Percentiles rank a stretch among this genome's conserved stretches.
phyloP scores from a whole-genome alignment of 2,888 invertebrate species.

The Macaria notata region DNA sequence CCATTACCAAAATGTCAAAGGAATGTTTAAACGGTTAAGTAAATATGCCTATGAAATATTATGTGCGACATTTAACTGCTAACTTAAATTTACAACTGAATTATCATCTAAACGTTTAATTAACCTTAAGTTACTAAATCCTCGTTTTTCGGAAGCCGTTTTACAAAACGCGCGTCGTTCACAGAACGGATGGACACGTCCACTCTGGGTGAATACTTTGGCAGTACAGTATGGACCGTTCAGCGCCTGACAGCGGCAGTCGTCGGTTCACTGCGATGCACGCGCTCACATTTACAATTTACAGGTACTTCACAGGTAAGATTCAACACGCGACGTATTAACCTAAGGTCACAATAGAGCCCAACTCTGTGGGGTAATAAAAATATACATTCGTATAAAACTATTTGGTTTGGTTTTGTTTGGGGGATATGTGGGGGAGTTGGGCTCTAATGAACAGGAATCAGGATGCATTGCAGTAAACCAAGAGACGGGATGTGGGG shows the following conservation, averaged over 20 bases:
- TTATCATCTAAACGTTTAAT: conserved; percentile 74
- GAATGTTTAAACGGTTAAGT: conserved; percentile 81
- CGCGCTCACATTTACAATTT: conserved; percentile 75
- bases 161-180: conserved; percentile 75
- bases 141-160: conserved; percentile 76
- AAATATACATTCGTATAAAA: conserved; percentile 48
- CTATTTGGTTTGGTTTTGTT: conserved; percentile 59
- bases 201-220: conserved; percentile 78
- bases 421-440: conserved; percentile 67
- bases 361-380: conserved; percentile 63
- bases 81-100: conserved; percentile 82
- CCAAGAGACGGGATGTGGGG: conserved; percentile 53
- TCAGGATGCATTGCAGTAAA: conserved; percentile 79
- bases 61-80: conserved; percentile 78
- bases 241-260: conserved; percentile 23
- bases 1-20: conserved; percentile 75
- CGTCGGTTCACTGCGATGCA: conserved; percentile 79
- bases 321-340: conserved; percentile 74
- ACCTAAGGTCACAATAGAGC: conserved; percentile 74
- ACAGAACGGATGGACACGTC: conserved; percentile 76
- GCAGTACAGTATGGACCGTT: conserved; percentile 59
- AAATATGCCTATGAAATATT: conserved; percentile 80
- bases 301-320: conserved; percentile 81
- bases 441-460: conserved; percentile 72
- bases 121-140: conserved; percentile 72